phyloP scores from a whole-genome alignment of 2,113 vertebrate species.

The Pimephales promelas region DNA sequence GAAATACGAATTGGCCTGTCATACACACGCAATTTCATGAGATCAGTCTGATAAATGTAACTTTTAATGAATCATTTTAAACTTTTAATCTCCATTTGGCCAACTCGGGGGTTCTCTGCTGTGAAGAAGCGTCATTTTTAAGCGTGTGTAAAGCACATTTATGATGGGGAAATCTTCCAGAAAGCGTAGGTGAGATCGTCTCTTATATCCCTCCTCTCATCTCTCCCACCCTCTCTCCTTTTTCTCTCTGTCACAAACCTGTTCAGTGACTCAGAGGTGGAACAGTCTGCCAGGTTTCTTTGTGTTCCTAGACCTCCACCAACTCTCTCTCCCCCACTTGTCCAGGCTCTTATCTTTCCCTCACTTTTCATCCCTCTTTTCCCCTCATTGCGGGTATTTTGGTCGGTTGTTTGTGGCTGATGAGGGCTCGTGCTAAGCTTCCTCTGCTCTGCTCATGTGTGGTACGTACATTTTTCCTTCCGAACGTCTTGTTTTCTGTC shows the following conservation, averaged over 20 bases:
- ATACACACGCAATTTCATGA: too few species aligned
- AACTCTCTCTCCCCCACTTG: conserved; percentile 62
- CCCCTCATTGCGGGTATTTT: conserved; percentile 77
- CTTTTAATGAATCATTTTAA: background rate
- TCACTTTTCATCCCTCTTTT: conserved; percentile 51
- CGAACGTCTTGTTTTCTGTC: conserved; percentile 57
- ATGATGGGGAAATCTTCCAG: conserved; percentile 19
- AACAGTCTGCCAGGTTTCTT: conserved; percentile 65
- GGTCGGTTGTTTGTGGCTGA: conserved; percentile 78
- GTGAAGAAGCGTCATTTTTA: background rate
- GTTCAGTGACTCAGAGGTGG: conserved; percentile 75
- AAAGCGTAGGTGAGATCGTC: conserved; percentile 52
- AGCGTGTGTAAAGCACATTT: background rate
- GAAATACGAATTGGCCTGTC: too few species aligned
- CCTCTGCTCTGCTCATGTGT: conserved; percentile 82
- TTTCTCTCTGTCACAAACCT: conserved; percentile 67
- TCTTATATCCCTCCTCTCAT: conserved; percentile 48
- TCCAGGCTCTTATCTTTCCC: conserved; percentile 44
- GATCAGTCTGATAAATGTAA: too few species aligned
- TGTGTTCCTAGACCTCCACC: conserved; percentile 70
- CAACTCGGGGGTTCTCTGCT: background rate
- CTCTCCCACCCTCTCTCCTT: conserved; percentile 54
- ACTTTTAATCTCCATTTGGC: background rate
- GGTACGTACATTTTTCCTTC: conserved; percentile 74
- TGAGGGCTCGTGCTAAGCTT: conserved; percentile 83